Base-by-base conservation (phyloP, 1,140 invertebrate genomes). In the Diachasmimorpha longicaudata region DNA sequence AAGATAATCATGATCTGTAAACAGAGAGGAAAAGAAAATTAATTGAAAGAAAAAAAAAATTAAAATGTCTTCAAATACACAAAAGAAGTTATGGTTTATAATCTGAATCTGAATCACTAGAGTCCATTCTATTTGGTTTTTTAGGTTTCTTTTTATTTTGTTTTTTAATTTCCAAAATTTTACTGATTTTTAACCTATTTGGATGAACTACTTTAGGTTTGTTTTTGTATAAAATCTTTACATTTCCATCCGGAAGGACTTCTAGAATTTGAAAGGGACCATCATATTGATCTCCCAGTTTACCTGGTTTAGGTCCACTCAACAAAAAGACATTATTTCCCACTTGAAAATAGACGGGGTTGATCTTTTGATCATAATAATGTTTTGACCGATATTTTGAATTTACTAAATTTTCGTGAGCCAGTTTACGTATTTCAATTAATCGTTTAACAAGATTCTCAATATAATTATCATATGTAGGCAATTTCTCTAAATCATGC, bases 351-450 rank as follows among this genome's bases (percentile, higher is more conserved):
- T 66, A 8, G 0, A 25, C 58, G 11, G 58, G 58, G 14, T 31
- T 66, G 21, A 66, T 66, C 11, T 66, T 66, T 11, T 66, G 21
- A 25, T 77, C 76, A 19, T 77, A 74, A 55, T 72, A n/a, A 4
- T 5, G 2, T 70, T 77, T 74, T 5, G 66, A 73, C 58, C 39
- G 69, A 44, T 63, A n/a, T 58, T 77, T 77, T 42, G 44, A 16
- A n/a, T 5, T 14, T 63, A 37, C 5, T 42, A 73, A 13, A 44
- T 77, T 77, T 1, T 73, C 25, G 13, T 25, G 21, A 4, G 63
- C 70, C 39, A 52, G 2, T 36, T 77, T 52, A n/a, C 25, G 14
- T 8, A 21, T 48, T 69, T 52, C n/a, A 19, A 4, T 1, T 31
- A 72, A 4, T 55, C 48, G 70, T 13, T 21, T 55, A 16, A 55